A percentile compares a stretch with the other conserved stretches of the same genome.
Conservation (phyloP, 2,888 invertebrate species). For the Uropetala carovei region DNA sequence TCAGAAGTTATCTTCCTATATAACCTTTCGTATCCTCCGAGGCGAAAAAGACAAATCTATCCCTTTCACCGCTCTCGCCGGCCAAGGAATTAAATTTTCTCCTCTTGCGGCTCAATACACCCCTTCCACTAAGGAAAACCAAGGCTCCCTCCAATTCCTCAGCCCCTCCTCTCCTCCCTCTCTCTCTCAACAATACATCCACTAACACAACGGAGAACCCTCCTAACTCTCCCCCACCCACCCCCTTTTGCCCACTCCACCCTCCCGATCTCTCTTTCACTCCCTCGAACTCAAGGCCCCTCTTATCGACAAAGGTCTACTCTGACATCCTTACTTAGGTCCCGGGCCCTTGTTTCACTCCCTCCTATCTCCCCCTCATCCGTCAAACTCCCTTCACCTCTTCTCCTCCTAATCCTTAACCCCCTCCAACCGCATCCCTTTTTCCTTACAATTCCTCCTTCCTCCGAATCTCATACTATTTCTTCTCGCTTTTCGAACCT, state of each 20-base stretch:
- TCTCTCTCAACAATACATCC: too few relatives aligned
- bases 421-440: background rate
- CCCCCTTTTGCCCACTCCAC: background rate
- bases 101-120: background rate
- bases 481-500: background rate
- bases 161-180: too few relatives aligned
- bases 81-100: constrained; percentile 30
- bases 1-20: constrained; percentile 29
- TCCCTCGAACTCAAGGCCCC: too few relatives aligned
- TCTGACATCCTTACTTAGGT: too few relatives aligned
- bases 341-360: too few relatives aligned
- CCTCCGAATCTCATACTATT: background rate
- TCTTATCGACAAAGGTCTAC: too few relatives aligned
- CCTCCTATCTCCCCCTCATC: background rate
- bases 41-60: constrained; percentile 44
- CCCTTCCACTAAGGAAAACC: too few relatives aligned
- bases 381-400: background rate
- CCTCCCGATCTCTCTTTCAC: background rate
- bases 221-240: too few relatives aligned
- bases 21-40: constrained; percentile 35
- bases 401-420: background rate
- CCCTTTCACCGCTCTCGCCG: background rate
- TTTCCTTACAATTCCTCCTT: background rate
- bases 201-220: too few relatives aligned
- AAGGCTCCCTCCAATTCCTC: too few relatives aligned